A percentile compares a stretch with the other conserved stretches of the same genome.
phyloP scores from a whole-genome alignment of 2,888 invertebrate genomes.

The Perdita meconis region DNA sequence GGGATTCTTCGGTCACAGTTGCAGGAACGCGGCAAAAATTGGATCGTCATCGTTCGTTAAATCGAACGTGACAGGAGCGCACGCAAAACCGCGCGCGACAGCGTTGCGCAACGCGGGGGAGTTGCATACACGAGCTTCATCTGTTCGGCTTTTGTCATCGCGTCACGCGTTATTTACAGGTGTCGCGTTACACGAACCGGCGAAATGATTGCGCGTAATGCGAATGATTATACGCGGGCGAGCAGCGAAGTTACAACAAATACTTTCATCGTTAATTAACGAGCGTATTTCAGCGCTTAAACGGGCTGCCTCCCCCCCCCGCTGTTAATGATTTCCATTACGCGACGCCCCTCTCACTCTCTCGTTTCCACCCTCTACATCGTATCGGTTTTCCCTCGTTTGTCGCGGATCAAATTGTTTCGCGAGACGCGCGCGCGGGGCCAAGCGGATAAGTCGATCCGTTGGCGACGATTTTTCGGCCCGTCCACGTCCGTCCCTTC shows the following conservation, averaged over 20 bases:
- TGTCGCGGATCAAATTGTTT: slow-evolving; percentile 45
- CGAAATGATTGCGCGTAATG: slow-evolving; percentile 44
- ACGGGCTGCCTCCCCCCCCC: too few relatives aligned
- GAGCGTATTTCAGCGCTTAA: slow-evolving; percentile 40
- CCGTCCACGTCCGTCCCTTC: slow-evolving; percentile 12
- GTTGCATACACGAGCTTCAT: slow-evolving; percentile 9
- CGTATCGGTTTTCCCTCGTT: slow-evolving; percentile 24
- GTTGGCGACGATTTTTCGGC: slow-evolving; percentile 17
- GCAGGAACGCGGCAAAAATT: background rate
- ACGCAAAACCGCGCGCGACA: background rate
- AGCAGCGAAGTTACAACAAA: slow-evolving; percentile 29
- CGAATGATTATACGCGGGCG: slow-evolving; percentile 25
- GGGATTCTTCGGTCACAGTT: too few relatives aligned
- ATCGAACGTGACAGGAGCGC: background rate
- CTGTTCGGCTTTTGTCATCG: slow-evolving; percentile 21
- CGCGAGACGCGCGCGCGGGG: slow-evolving; percentile 9
- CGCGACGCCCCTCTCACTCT: too few relatives aligned
- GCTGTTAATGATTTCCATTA: slow-evolving; percentile 52
- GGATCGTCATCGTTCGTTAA: slow-evolving; percentile 1
- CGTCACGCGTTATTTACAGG: slow-evolving; percentile 21
- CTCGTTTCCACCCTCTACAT: too few relatives aligned
- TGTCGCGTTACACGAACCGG: slow-evolving; percentile 21
- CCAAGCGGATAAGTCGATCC: background rate
- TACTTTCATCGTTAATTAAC: slow-evolving; percentile 40
- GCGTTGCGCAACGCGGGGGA: background rate